phyloP scores from a whole-genome alignment of 2,888 invertebrate genomes.

The Rhamnusium bicolor region DNA sequence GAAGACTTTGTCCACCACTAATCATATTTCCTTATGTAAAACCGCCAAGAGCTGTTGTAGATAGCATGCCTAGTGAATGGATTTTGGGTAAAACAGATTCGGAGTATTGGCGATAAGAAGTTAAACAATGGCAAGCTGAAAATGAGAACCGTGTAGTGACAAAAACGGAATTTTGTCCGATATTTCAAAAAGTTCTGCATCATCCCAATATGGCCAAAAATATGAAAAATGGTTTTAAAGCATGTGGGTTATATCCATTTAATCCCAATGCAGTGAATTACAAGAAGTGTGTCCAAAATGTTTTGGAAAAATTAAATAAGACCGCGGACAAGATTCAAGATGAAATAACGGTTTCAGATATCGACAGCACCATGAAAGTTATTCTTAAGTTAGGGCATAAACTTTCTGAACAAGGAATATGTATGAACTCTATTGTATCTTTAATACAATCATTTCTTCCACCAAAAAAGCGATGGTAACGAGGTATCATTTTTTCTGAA shows the following conservation, averaged over 20 bases:
- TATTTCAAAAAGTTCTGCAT: too few species aligned
- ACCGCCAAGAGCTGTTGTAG: background rate
- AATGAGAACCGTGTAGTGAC: too few species aligned
- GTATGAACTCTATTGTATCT: constrained; percentile 11
- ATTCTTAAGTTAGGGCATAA: constrained; percentile 6
- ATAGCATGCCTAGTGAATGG: background rate
- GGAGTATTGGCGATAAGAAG: too few species aligned
- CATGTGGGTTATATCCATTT: too few species aligned
- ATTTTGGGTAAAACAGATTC: background rate
- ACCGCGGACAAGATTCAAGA: too few species aligned
- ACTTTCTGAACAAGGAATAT: constrained; percentile 14
- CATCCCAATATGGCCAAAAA: too few species aligned
- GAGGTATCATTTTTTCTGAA: constrained; percentile 18
- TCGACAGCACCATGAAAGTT: constrained; percentile 14
- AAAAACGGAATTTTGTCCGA: too few species aligned
- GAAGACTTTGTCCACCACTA: background rate
- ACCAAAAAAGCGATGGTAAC: constrained; percentile 10
- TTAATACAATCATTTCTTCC: constrained; percentile 5
- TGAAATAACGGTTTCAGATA: background rate
- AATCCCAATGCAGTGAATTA: too few species aligned
- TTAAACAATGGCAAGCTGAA: too few species aligned
- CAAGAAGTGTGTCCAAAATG: too few species aligned
- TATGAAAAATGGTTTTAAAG: too few species aligned
- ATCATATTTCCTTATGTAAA: background rate
- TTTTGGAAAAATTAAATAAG: too few species aligned